Conservation (phyloP, 2,888 invertebrate genomes). For the Orthonevra nobilis region DNA sequence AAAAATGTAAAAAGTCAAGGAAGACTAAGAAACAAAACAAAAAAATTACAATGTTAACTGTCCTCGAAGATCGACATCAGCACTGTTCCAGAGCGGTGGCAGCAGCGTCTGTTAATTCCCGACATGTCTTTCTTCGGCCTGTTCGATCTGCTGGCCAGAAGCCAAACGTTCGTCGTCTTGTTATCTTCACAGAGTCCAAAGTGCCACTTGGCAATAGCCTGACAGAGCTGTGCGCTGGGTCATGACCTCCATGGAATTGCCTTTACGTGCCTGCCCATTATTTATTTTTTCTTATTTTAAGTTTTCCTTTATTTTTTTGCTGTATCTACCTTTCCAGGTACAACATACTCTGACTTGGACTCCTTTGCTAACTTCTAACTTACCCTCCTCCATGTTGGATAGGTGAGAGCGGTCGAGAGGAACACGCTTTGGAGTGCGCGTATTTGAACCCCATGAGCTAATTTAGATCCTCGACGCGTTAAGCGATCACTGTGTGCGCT, state of each 20-base stretch:
- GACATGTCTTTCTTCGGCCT: not conserved
- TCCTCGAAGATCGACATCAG: constrained; percentile 36
- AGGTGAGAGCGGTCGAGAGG: constrained; percentile 33
- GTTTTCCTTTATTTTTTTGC: constrained; percentile 3
- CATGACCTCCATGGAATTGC: constrained; percentile 61
- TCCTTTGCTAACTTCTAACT: not conserved
- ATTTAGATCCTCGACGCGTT: constrained; percentile 70
- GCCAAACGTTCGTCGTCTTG: constrained; percentile 37
- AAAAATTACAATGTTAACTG: constrained; percentile 44
- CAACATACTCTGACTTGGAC: not conserved
- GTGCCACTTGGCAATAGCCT: constrained; percentile 52
- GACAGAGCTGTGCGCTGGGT: constrained; percentile 52
- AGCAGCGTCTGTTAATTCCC: constrained; percentile 19
- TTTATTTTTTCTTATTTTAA: too few species aligned
- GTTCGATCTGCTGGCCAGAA: constrained; percentile 34
- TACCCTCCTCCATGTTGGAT: not conserved
- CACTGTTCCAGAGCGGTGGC: not conserved
- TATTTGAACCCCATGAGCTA: constrained; percentile 68
- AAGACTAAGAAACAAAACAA: too few species aligned
- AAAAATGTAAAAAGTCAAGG: not conserved
- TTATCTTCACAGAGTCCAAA: constrained; percentile 41
- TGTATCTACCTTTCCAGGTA: not conserved
- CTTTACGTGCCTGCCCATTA: constrained; percentile 62
- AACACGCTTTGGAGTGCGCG: constrained; percentile 17
- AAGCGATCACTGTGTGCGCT: constrained; percentile 48